A percentile compares a stretch with the other conserved stretches of the same genome.
These are phyloP conservation scores for Eulemur mongoz DNA, from an alignment of 2,797 vertebrate species.

Conservation along the genomic window DNA sequence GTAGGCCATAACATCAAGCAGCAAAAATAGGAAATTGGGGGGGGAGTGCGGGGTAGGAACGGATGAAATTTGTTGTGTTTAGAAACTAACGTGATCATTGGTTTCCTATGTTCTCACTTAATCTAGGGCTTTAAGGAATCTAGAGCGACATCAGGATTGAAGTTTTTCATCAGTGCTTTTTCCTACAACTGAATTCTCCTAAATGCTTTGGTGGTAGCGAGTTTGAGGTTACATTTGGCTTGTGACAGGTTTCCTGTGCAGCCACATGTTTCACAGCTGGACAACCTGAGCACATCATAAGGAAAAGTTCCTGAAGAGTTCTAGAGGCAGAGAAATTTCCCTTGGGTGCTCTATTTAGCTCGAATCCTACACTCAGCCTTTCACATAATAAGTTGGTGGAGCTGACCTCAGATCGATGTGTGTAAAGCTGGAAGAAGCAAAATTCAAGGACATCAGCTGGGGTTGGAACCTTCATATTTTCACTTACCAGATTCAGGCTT, in stretches of 20 bases:
- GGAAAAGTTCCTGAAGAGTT: not conserved
- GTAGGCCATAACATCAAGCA: not conserved
- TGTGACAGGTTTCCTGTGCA: not conserved
- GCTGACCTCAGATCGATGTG: not conserved
- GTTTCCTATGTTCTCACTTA: not conserved
- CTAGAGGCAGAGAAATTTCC: not conserved
- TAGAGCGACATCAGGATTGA: not conserved
- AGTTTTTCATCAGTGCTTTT: not conserved
- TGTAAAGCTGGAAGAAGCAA: not conserved
- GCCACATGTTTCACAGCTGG: not conserved
- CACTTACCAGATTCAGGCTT: not conserved
- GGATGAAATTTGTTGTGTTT: not conserved
- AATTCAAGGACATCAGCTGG: not conserved
- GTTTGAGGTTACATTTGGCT: not conserved
- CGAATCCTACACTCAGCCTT: not conserved
- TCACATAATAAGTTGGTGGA: not conserved
- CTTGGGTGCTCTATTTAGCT: not conserved
- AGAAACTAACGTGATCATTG: not conserved
- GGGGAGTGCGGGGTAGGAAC: too few species aligned
- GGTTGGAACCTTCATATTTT: not conserved
- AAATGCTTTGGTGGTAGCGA: not conserved
- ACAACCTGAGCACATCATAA: not conserved
- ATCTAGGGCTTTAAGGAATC: not conserved
- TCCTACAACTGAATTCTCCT: not conserved
- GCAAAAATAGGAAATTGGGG: not conserved